These are phyloP conservation scores for Scaptodrosophila lebanonensis DNA, from an alignment of 1,140 invertebrate genomes.

Conservation along the genomic window DNA sequence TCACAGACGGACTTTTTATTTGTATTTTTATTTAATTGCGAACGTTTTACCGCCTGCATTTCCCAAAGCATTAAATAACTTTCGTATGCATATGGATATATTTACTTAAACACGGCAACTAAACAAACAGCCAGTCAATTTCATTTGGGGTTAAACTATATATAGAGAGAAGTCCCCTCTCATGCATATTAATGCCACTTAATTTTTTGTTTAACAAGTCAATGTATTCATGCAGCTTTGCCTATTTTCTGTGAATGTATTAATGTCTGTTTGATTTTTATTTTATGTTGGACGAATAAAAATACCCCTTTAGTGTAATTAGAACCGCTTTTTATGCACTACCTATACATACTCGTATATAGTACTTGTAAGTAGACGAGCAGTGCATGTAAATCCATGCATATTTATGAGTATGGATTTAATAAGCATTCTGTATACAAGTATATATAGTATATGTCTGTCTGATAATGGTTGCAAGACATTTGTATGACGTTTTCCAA, in stretches of 20 bases:
- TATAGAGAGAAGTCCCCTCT: conserved; percentile 26
- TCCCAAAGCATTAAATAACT: conserved; percentile 43
- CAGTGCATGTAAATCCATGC: too few relatives aligned
- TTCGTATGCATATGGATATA: conserved; percentile 24
- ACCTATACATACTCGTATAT: too few relatives aligned
- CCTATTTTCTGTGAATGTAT: conserved; percentile 28
- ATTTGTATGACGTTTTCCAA: too few relatives aligned
- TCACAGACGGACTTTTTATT: conserved; percentile 27
- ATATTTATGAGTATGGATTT: conserved; percentile 75
- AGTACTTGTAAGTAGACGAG: too few relatives aligned
- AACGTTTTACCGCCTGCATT: conserved; percentile 39
- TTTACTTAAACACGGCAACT: conserved; percentile 55
- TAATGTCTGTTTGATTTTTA: conserved; percentile 30
- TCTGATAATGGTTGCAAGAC: conserved; percentile 20
- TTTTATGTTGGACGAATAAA: not conserved
- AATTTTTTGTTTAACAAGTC: conserved; percentile 47
- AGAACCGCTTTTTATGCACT: conserved; percentile 33
- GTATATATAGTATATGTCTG: conserved; percentile 35
- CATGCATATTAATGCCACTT: conserved; percentile 71
- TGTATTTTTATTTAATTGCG: conserved; percentile 42
- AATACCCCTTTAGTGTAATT: conserved; percentile 42
- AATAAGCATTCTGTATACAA: conserved; percentile 57
- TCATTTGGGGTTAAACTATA: conserved; percentile 36
- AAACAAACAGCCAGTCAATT: conserved; percentile 45
- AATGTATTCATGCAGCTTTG: conserved; percentile 30